Percentiles rank a stretch among this genome's conserved stretches.
phyloP scores from a whole-genome alignment of 2,888 invertebrate species.

The Leptopilina myrica region DNA sequence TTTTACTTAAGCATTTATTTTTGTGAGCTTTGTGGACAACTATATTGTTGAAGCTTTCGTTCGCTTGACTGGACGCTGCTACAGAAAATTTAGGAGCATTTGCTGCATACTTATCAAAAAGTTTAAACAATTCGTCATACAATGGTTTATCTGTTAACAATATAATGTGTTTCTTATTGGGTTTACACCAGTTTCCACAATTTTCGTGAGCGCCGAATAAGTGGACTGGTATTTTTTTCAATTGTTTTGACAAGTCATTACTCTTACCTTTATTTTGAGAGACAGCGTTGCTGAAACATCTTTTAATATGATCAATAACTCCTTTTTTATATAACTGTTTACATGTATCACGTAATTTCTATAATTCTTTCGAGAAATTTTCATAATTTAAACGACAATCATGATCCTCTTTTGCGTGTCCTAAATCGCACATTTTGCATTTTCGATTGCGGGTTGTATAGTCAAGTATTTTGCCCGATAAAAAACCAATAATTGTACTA shows the following conservation, averaged over 20 bases:
- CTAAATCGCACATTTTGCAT: constrained; percentile 44
- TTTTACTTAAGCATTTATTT: constrained; percentile 48
- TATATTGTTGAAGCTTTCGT: constrained; percentile 54
- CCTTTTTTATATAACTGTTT: constrained; percentile 42
- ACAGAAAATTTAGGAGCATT: constrained; percentile 50
- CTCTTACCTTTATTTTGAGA: constrained; percentile 42
- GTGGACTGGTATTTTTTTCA: constrained; percentile 19
- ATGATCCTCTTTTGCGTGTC: constrained; percentile 16
- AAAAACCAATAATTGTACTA: constrained; percentile 43
- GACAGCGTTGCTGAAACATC: constrained; percentile 48
- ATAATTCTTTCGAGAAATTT: constrained; percentile 44
- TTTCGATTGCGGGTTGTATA: constrained; percentile 45
- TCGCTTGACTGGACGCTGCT: constrained; percentile 52
- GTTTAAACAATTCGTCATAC: constrained; percentile 11
- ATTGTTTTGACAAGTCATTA: constrained; percentile 9
- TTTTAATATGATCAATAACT: constrained; percentile 48
- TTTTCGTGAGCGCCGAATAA: constrained; percentile 34
- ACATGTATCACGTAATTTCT: constrained; percentile 20
- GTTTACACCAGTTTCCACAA: constrained; percentile 28
- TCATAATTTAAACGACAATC: constrained; percentile 6
- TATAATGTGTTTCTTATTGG: background rate
- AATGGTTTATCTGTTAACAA: constrained; percentile 16
- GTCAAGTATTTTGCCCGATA: constrained; percentile 45
- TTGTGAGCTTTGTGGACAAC: constrained; percentile 56
- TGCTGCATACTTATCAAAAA: background rate